Percentiles rank a stretch among this genome's conserved stretches.
Evolutionary conservation across 2,797 vertebrate species (phyloP).

Genomic region (Eptatretus atami): DNA sequence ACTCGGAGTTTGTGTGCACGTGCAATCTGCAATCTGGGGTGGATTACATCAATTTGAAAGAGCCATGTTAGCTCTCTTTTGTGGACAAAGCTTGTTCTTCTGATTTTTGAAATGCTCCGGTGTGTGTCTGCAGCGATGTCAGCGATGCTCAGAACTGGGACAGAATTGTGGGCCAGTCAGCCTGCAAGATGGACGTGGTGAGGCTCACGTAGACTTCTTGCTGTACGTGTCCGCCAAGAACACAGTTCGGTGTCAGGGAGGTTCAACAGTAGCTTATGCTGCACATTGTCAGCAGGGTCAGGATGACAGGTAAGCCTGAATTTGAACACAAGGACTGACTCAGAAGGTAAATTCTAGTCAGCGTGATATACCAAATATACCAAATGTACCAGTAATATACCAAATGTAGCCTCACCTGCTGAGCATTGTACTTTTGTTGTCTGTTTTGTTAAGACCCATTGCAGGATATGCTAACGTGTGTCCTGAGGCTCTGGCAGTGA

Average conservation of each 20-base stretch:
- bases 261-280: constrained; percentile 81
- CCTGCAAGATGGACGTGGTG: constrained; percentile 30
- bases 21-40: too few relatives aligned
- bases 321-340: too few relatives aligned
- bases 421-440: constrained; percentile 9
- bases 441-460: constrained; percentile 28
- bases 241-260: constrained; percentile 62
- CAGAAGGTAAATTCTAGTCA: too few relatives aligned
- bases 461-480: constrained; percentile 91
- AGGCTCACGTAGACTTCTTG: constrained; percentile 49
- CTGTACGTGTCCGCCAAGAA: constrained; percentile 63
- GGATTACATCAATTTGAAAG: too few relatives aligned
- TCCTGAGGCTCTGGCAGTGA: constrained; percentile 70
- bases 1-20: too few relatives aligned
- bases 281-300: constrained; percentile 65
- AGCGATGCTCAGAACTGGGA: constrained; percentile 34
- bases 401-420: too few relatives aligned
- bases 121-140: constrained; percentile 34
- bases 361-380: too few relatives aligned
- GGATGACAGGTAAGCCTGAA: too few relatives aligned
- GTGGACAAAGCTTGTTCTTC: neutral
- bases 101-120: neutral
- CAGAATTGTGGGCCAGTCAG: constrained; percentile 29
- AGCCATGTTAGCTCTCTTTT: too few relatives aligned
- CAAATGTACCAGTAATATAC: too few relatives aligned